Evolutionary conservation across 2,113 vertebrate species (phyloP).

Genomic region (Hystrix cristata): DNA sequence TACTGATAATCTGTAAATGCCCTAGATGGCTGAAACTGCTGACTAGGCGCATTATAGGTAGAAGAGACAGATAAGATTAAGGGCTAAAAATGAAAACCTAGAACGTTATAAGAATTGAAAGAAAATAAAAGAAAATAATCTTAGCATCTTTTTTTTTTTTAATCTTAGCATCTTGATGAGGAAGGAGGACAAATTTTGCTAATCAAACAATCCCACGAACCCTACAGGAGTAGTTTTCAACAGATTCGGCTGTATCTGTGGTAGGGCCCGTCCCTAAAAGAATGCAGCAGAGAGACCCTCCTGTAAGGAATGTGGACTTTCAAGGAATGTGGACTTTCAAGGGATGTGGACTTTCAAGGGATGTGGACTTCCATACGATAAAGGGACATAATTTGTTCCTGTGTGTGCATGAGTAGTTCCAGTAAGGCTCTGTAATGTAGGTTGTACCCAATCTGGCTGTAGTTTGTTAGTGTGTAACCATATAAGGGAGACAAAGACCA

Average conservation of each 20-base stretch:
- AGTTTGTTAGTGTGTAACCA: no score
- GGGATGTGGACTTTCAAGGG: no score
- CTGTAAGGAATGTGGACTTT: no score
- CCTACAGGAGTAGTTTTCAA: background rate
- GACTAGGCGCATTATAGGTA: background rate
- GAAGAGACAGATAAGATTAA: background rate
- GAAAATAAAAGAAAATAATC: constrained; percentile 9
- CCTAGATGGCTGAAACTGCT: background rate
- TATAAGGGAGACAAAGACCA: no score
- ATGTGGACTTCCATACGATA: no score
- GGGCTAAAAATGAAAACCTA: background rate
- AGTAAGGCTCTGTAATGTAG: no score
- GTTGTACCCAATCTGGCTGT: no score
- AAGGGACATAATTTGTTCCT: no score
- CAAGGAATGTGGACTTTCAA: no score
- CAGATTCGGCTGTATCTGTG: background rate
- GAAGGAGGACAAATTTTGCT: background rate
- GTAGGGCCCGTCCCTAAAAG: no score
- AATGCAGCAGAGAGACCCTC: no score
- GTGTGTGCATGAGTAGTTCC: no score
- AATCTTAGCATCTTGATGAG: background rate
- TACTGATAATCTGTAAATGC: background rate
- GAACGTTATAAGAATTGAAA: constrained; percentile 6
- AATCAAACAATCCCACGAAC: background rate
- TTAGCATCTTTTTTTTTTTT: background rate